Percentiles rank a stretch among this genome's conserved stretches.
Evolutionary conservation across 2,113 vertebrate genomes (phyloP).

Genomic region (Forbesichthys agassizii): DNA sequence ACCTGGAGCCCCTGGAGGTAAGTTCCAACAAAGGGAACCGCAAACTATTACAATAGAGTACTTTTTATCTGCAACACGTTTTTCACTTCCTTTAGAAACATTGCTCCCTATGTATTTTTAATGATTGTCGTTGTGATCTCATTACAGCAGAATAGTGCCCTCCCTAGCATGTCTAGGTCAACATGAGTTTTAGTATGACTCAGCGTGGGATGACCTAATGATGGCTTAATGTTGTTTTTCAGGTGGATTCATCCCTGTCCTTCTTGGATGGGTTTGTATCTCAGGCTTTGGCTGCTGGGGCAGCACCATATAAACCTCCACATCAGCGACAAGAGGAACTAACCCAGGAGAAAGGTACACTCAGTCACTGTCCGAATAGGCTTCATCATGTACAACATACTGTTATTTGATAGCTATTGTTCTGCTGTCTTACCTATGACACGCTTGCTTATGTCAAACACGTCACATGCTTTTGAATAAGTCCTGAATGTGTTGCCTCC

Average conservation of each 20-base stretch:
- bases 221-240: conserved; percentile 16
- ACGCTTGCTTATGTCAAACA: background rate
- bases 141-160: no score
- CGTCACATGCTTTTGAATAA: conserved; percentile 14
- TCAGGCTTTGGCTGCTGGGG: conserved; percentile 85
- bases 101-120: no score
- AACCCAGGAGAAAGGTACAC: conserved; percentile 86
- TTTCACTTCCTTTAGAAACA: no score
- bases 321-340: conserved; percentile 94
- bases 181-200: no score
- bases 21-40: background rate
- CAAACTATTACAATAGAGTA: no score
- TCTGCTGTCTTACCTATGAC: background rate
- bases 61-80: no score
- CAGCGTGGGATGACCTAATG: background rate
- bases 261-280: conserved; percentile 96
- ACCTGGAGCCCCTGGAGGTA: conserved; percentile 60
- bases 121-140: no score
- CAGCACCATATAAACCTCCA: conserved; percentile 91
- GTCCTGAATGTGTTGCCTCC: conserved; percentile 35
- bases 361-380: conserved; percentile 1
- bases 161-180: no score
- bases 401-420: background rate
- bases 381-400: background rate
- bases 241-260: conserved; percentile 96